These are phyloP conservation scores for Sprattus sprattus DNA, from an alignment of 2,113 vertebrate genomes.

Conservation along the genomic window DNA sequence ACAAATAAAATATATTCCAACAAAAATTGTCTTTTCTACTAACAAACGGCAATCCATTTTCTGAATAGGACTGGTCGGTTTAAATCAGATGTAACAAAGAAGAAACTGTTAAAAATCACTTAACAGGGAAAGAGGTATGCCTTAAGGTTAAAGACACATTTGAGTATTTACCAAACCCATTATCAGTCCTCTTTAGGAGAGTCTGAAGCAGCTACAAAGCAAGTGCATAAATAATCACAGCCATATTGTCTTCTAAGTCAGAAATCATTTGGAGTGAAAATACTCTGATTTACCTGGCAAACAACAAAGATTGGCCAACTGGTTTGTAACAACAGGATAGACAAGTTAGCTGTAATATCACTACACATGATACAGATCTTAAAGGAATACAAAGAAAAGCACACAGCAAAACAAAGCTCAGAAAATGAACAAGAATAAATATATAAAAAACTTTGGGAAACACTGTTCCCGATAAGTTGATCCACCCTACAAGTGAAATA, in stretches of 20 bases:
- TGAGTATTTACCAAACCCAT: background rate
- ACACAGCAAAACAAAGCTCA: constrained; percentile 23
- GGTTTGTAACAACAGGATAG: background rate
- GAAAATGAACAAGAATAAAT: constrained; percentile 54
- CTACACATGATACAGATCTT: background rate
- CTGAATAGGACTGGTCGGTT: background rate
- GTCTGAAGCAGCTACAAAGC: background rate
- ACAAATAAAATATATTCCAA: background rate
- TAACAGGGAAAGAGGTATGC: background rate
- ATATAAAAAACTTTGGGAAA: constrained; percentile 92
- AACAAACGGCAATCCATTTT: background rate
- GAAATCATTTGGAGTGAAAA: background rate
- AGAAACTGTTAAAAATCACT: background rate
- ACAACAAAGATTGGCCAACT: background rate
- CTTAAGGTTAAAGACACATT: background rate
- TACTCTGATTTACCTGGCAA: background rate
- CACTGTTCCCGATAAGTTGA: constrained; percentile 96
- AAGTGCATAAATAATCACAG: background rate
- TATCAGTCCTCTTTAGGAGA: background rate
- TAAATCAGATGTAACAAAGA: background rate
- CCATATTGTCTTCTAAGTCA: background rate
- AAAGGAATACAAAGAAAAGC: background rate
- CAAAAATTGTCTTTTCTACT: background rate
- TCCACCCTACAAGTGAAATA: constrained; percentile 93
- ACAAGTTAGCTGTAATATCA: background rate